phyloP scores from a whole-genome alignment of 2,888 invertebrate genomes.

The Lasioglossum figueresi region DNA sequence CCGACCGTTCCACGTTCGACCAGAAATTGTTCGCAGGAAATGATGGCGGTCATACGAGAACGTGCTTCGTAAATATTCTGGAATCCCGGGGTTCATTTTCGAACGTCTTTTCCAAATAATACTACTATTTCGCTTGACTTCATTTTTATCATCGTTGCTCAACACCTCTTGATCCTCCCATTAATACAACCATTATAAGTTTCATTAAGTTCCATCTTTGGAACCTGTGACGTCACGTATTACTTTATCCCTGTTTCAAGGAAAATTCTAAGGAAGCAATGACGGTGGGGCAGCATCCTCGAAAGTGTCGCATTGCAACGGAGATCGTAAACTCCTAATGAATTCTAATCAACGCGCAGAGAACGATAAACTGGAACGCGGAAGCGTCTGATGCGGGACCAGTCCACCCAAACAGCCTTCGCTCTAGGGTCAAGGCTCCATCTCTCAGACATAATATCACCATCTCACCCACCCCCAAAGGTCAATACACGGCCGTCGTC shows the following conservation, averaged over 20 bases:
- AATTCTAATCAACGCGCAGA: constrained; percentile 19
- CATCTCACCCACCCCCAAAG: constrained; percentile 75
- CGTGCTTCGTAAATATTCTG: background rate
- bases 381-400: constrained; percentile 64
- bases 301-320: background rate
- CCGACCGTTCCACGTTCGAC: background rate
- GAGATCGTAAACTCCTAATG: constrained; percentile 1
- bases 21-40: background rate
- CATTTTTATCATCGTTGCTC: background rate
- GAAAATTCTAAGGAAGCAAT: too few species aligned
- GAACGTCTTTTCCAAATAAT: background rate
- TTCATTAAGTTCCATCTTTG: too few species aligned
- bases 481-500: constrained; percentile 57
- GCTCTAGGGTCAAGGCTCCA: constrained; percentile 77
- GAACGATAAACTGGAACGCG: constrained; percentile 49
- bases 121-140: background rate
- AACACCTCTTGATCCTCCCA: too few species aligned
- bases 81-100: background rate
- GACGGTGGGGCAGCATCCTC: background rate
- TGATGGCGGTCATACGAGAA: background rate
- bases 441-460: constrained; percentile 67
- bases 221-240: too few species aligned
- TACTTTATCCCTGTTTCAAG: too few species aligned
- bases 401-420: constrained; percentile 79
- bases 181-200: too few species aligned